Percentiles rank a stretch among this genome's conserved stretches.
These are phyloP conservation scores for Nanger granti DNA, from an alignment of 2,113 vertebrate species.

Conservation along the genomic window DNA sequence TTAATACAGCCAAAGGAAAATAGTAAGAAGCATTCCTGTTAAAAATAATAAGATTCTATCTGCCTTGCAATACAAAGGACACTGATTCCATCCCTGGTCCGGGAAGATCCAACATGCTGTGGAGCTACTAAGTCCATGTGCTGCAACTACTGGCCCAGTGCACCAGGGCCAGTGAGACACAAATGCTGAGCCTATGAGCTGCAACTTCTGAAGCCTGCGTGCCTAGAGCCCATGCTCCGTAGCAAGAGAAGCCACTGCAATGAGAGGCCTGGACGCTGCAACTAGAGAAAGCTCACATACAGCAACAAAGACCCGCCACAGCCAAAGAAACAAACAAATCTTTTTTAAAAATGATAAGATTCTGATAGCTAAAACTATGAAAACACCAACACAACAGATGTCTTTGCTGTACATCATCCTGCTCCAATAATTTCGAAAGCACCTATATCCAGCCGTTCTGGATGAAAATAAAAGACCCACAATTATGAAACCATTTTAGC, in stretches of 20 bases:
- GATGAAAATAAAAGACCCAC: background rate
- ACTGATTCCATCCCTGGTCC: background rate
- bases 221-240: background rate
- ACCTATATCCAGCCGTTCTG: background rate
- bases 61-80: background rate
- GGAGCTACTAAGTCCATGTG: background rate
- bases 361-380: background rate
- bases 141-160: background rate
- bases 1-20: background rate
- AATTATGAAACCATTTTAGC: background rate
- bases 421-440: background rate
- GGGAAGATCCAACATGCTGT: background rate
- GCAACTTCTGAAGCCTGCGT: fast-evolving
- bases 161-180: background rate
- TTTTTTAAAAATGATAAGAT: background rate
- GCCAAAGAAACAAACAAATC: background rate
- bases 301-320: background rate
- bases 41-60: background rate
- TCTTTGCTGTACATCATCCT: background rate
- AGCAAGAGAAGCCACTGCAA: background rate
- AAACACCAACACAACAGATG: background rate
- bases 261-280: background rate
- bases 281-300: background rate
- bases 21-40: background rate
- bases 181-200: background rate